Evolutionary conservation across 2,888 invertebrate species (phyloP), one percentile per base, ranked within the genome.

Genomic region (Tachina lurida): DNA sequence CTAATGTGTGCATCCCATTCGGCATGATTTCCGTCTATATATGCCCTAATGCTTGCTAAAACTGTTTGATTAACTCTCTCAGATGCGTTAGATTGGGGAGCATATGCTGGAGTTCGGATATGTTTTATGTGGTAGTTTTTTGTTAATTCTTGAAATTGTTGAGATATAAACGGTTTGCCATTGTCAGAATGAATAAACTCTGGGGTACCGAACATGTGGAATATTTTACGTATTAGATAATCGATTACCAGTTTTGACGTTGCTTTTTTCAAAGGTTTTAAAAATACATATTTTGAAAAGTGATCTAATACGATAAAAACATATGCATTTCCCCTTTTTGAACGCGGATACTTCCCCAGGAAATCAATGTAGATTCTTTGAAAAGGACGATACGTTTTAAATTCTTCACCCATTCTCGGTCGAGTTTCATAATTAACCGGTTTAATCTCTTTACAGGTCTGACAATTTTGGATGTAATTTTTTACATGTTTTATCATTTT

Each of bases 361-460:
- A 49, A 47, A 22, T 52, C 52, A 39, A 58, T 10, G 13, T 56
- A 71, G 22, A 58, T 10, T 39, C 47, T 62, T 10, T 62, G 62
- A 17, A 62, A 62, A n/a, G 62, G 62, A 5, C 62, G n/a, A 4
- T 62, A 8, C 3, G 62, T 62, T 43, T 17, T 17, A 4, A 62
- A 41, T 17, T 62, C 41, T 2, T 62, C 31, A 3, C 62, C 62
- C 5, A 62, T 62, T 17, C 10, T 9, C 8, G 62, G 62, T 17
- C 22, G 22, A 22, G 39, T 9, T 15, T 15, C 7, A 31, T 22
- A 12, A 22, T 15, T 39, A 0, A 39, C 15, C 2, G 13, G 22
- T 58, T 43, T 62, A 10, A 10, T 41, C 5, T 43, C 62, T 8
- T 31, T 31, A 31, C 31, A 31, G 31, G 31, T 31, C 4, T 4